Evolutionary conservation across 2,888 invertebrate species (phyloP), one percentile per base, ranked within the genome.

Genomic region (Ormyrus rosae): DNA sequence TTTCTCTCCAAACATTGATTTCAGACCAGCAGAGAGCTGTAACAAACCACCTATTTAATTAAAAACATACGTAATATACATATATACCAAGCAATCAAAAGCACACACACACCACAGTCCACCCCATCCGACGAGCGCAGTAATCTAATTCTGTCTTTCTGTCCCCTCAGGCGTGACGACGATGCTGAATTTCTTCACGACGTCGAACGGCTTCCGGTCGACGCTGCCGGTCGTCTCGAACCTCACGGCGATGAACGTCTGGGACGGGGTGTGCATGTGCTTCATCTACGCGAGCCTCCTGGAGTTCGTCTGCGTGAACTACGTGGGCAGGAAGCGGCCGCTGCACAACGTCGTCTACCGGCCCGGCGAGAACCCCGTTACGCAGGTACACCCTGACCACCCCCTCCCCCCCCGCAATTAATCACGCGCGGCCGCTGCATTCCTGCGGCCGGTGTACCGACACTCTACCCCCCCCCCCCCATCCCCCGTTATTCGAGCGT

Each of bases 181-280:
- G 92, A 98, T 98, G 97, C 95, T 98, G 95, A 98, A 97, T 93
- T 98, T 98, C 94, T 98, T 98, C 95, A 98, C 97, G 87, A 98
- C 97, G 90, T 97, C 97, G 86, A 97, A 96, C 91, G 96, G 96
- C 88, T 97, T 97, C 92, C 95, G 97, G 89, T 96, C 96, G 87
- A 97, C 97, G 72, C 93, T 98, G 89, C 98, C 98, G 45, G 97
- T 98, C 86, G 98, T 98, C 83, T 97, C 97, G 75, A 97, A 98
- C 91, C 92, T 98, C 87, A 97, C 97, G 76, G 98, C 98, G 64
- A 98, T 98, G 97, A 98, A 98, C 92, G 96, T 98, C 72, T 98
- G 98, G 98, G 98, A 98, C 91, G 97, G 97, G 81, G 98, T 98
- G 84, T 97, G 97, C 91, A 97, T 97, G 97, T 97, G 97, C 92